Evolutionary conservation across 1,140 invertebrate genomes (phyloP), one percentile per base, ranked within the genome.

Genomic region (Penaeus japonicus): DNA sequence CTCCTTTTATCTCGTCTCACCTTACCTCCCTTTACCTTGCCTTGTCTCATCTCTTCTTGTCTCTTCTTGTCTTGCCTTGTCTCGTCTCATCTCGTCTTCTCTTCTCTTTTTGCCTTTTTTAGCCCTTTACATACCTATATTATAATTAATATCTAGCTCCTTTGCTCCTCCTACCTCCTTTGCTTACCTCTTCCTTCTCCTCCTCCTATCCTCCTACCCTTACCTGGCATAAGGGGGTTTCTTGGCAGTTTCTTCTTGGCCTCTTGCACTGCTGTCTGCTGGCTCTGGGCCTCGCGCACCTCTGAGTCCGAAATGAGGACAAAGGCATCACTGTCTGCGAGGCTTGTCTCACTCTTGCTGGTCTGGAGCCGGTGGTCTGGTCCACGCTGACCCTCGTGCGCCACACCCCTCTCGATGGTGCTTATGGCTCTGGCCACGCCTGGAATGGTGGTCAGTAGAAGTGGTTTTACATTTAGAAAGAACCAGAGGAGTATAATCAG

Each of bases 341-440:
- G 94, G 92, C 96, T 97, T 0, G 96, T 98, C 91, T 98, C 97
- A 73, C 96, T 97, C 93, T 98, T 98, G 92, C 96, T 97, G 1
- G 89, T 89, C 70, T 91, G 91, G 24, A 92, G 91, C 80, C 59
- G 89, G 84, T n/a, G 92, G 91, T 62, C 82, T 18, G 27, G 83
- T 24, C 27, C 57, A 24, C 53, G 57, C 24, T 22, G 73, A 22
- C 73, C 73, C 18, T 82, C 77, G n/a, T 77, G 86, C n/a, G 84
- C 81, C 75, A 39, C 80, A 18, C 65, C 83, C 62, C 81, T 54
- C n/a, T 91, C 87, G n/a, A 91, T 91, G 73, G 87, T 88, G 83
- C 90, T 90, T 65, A 84, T 89, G 12, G 90, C 85, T 39, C 90
- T 65, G 30, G 85, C 57, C 30, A 90, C 90, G 70, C 88, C 90